A percentile compares a stretch with the other conserved stretches of the same genome.
Evolutionary conservation across 2,888 invertebrate species (phyloP).

Genomic region (Andrena bucephala): DNA sequence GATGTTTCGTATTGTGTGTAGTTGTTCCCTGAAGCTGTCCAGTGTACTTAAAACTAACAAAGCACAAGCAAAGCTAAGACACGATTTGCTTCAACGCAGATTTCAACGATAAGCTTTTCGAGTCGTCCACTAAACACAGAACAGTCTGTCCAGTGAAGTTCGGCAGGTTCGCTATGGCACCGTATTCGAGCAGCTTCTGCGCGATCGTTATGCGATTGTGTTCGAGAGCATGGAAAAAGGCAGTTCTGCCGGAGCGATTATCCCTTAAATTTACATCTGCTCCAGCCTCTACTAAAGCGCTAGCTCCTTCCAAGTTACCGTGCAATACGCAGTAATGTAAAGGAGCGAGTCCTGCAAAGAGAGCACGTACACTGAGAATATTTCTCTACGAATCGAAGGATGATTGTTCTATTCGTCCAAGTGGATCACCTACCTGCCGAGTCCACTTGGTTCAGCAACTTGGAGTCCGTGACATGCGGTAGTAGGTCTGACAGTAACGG

Average conservation of each 20-base stretch:
- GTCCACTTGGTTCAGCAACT: slow-evolving; percentile 71
- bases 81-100: slow-evolving; percentile 54
- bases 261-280: slow-evolving; percentile 78
- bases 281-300: slow-evolving; percentile 69
- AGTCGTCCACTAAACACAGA: slow-evolving; percentile 71
- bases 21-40: neutral
- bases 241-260: slow-evolving; percentile 78
- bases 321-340: slow-evolving; percentile 79
- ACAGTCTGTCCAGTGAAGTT: slow-evolving; percentile 79
- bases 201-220: slow-evolving; percentile 68
- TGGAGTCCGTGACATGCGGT: slow-evolving; percentile 46
- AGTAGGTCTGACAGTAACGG: slow-evolving; percentile 71
- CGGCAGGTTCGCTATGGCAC: slow-evolving; percentile 73
- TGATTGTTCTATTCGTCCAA: neutral
- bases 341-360: slow-evolving; percentile 75
- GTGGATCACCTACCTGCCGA: slow-evolving; percentile 68
- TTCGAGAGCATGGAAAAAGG: slow-evolving; percentile 81
- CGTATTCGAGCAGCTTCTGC: slow-evolving; percentile 67
- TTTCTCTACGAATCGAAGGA: neutral
- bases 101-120: slow-evolving; percentile 69
- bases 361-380: neutral
- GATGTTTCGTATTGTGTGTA: neutral
- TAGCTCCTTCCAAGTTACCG: slow-evolving; percentile 72
- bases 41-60: neutral
- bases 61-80: slow-evolving; percentile 27